phyloP scores from a whole-genome alignment of 2,888 invertebrate genomes.

The Hemithea aestivaria region DNA sequence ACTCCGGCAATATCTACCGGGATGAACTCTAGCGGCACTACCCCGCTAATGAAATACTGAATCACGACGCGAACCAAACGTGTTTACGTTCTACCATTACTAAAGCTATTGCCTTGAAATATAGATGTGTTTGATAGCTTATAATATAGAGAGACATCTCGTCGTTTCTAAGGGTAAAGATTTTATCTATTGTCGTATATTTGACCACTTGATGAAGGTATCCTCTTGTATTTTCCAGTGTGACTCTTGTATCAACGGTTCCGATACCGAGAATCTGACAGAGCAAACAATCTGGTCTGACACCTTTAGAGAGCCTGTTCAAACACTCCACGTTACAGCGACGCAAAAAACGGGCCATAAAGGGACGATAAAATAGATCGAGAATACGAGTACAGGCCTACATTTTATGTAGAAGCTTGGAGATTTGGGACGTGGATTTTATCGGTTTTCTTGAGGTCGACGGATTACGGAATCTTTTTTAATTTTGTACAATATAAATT shows the following conservation, averaged over 20 bases:
- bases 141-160: too few relatives aligned
- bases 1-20: slow-evolving; percentile 38
- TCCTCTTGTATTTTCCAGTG: slow-evolving; percentile 3
- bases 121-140: too few relatives aligned
- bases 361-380: slow-evolving; percentile 5
- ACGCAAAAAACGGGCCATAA: slow-evolving; percentile 12
- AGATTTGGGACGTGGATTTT: not conserved
- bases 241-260: too few relatives aligned
- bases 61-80: slow-evolving; percentile 18
- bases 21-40: slow-evolving; percentile 22
- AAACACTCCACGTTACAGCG: slow-evolving; percentile 16
- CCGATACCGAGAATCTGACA: slow-evolving; percentile 8
- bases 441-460: too few relatives aligned
- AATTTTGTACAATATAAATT: too few relatives aligned
- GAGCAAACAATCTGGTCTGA: slow-evolving; percentile 23
- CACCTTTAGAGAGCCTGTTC: slow-evolving; percentile 21
- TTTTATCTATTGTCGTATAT: too few relatives aligned
- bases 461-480: too few relatives aligned
- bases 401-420: too few relatives aligned
- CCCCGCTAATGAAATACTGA: slow-evolving; percentile 36
- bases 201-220: too few relatives aligned
- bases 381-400: slow-evolving; percentile 2
- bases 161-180: too few relatives aligned
- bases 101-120: too few relatives aligned
- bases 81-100: slow-evolving; percentile 4